Base-by-base conservation (phyloP, 2,888 invertebrate genomes). In the Ernsta delagoae region DNA sequence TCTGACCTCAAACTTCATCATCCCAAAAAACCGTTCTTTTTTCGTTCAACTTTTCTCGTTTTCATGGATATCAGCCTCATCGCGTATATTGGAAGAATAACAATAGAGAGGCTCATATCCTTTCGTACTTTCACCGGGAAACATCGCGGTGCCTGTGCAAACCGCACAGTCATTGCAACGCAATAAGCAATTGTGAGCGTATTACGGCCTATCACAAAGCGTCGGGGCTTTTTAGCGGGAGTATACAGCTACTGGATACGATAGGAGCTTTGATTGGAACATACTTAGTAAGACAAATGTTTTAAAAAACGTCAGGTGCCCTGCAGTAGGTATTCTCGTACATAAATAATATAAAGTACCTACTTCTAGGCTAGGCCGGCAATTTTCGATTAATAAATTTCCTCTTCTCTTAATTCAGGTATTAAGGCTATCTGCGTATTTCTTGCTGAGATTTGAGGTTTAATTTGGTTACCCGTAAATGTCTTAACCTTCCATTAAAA, bases 171-270 rank as follows among this genome's bases (percentile, higher is more conserved):
- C 94, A 94, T 86, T 88, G 90, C 89, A 84, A 76, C 88, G 93
- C 93, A 94, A 94, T 94, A 94, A 93, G 93, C 92, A 92, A 94
- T 94, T 94, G 93, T 94, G 90, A 87, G 83, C 86, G 89, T 91
- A 91, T 91, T 91, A 92, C 92, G 88, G 87, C 86, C 86, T 86
- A 87, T 86, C 90, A 90, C 90, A 91, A 91, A 91, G 90, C 87
- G 79, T 43, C 48, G 34, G 67, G 48, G 81, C 82, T 83, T 85
- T 84, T 83, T 79, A 74, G 73, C 83, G 73, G 59, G 67, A 56
- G 41, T 48, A 71, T 80, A 77, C 41, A 67, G 59, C 70, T 70
- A 4, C 83, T 86, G 65, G 87, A 87, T 76, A 36, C 7, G 56
- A 12, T 43, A 64, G 53, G 53, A 63, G 56, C 5, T 34, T 24